phyloP scores from a whole-genome alignment of 2,888 invertebrate species.

The Amiota mariae region DNA sequence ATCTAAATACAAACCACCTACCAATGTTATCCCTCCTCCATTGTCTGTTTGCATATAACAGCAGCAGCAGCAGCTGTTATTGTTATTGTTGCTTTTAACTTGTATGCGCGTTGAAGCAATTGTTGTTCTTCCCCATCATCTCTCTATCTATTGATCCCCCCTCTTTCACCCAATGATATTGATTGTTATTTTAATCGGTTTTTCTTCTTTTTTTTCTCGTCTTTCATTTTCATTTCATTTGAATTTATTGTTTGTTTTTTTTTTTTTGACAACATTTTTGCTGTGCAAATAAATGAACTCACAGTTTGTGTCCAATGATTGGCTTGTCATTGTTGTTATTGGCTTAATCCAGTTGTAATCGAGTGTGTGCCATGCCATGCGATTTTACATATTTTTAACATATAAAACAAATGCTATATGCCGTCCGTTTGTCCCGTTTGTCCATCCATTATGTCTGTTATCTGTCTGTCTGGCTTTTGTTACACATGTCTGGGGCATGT shows the following conservation, averaged over 20 bases:
- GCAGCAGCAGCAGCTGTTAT: neutral
- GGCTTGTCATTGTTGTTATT: constrained; percentile 13
- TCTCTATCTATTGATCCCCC: neutral
- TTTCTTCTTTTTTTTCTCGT: neutral
- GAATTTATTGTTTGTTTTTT: constrained; percentile 9
- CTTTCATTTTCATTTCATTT: neutral
- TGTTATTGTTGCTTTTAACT: constrained; percentile 6
- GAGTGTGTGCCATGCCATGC: constrained; percentile 12
- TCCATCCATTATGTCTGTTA: neutral
- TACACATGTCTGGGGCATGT: constrained; percentile 15
- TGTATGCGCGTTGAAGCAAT: neutral
- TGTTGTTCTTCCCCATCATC: neutral
- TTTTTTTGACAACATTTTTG: neutral
- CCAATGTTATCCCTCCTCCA: neutral
- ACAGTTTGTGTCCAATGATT: constrained; percentile 21
- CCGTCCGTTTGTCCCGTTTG: neutral
- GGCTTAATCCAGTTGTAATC: constrained; percentile 22
- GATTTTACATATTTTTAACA: neutral
- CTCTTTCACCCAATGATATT: neutral
- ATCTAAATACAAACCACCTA: neutral
- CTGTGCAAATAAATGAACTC: constrained; percentile 14
- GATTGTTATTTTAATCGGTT: constrained; percentile 27
- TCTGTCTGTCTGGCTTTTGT: neutral
- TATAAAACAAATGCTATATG: neutral
- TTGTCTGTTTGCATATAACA: neutral